A percentile compares a stretch with the other conserved stretches of the same genome.
These are phyloP conservation scores for Ochlodes sylvanus DNA, from an alignment of 2,888 invertebrate genomes.

Conservation along the genomic window DNA sequence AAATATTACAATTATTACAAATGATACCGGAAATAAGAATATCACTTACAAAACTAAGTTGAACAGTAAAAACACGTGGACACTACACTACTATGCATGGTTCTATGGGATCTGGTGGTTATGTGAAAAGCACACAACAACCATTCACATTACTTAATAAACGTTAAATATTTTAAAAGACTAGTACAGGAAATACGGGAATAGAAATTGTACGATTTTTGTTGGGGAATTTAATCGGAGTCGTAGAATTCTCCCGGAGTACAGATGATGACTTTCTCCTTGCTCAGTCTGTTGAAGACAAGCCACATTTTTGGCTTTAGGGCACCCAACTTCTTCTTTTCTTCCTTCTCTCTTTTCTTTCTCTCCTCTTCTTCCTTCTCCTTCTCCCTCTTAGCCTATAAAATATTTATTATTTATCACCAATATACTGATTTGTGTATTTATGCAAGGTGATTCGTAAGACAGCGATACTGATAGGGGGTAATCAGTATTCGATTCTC, in stretches of 20 bases:
- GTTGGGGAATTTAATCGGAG: slow-evolving; percentile 10
- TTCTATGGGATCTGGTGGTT: not conserved
- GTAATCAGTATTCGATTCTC: no score
- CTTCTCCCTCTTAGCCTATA: slow-evolving; percentile 10
- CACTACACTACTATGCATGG: not conserved
- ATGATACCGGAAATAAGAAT: no score
- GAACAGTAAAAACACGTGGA: not conserved
- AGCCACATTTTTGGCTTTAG: slow-evolving; percentile 21
- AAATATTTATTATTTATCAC: not conserved
- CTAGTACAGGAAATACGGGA: not conserved
- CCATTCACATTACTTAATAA: not conserved
- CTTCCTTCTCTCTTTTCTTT: slow-evolving; percentile 10
- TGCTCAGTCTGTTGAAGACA: slow-evolving; percentile 10
- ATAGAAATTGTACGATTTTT: not conserved
- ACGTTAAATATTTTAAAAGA: not conserved
- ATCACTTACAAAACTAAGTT: no score
- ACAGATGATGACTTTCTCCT: slow-evolving; percentile 24
- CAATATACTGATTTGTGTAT: no score
- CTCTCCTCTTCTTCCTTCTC: slow-evolving; percentile 6
- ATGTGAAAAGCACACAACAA: slow-evolving; percentile 3
- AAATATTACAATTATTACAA: no score
- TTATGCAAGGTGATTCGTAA: no score
- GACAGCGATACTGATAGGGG: no score
- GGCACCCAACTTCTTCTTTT: not conserved
- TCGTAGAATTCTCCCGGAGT: slow-evolving; percentile 29